These are phyloP conservation scores for Boleophthalmus pectinirostris DNA, from an alignment of 2,113 vertebrate species.

Conservation along the genomic window DNA sequence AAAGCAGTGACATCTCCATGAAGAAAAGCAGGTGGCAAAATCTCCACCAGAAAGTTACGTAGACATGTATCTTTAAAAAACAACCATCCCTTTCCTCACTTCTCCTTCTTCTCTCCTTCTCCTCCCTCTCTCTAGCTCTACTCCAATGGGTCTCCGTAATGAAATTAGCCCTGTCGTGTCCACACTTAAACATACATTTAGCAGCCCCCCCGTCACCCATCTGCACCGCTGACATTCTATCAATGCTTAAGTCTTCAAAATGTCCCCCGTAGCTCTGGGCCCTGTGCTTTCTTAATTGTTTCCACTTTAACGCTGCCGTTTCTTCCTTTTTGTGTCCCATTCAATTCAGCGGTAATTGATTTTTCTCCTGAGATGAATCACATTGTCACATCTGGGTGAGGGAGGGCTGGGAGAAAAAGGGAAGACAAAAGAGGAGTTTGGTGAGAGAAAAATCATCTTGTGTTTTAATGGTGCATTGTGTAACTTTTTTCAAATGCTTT, in stretches of 20 bases:
- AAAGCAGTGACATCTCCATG: too few relatives aligned
- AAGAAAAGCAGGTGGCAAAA: too few relatives aligned
- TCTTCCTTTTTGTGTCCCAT: not conserved
- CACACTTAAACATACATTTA: conserved; percentile 7
- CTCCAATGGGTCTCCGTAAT: conserved; percentile 19
- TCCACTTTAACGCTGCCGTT: not conserved
- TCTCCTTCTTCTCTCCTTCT: not conserved
- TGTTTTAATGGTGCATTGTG: not conserved
- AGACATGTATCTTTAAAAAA: not conserved
- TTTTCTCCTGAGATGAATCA: conserved; percentile 4
- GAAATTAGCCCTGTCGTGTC: not conserved
- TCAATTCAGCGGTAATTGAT: conserved; percentile 5
- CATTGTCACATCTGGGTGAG: not conserved
- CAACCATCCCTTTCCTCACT: not conserved
- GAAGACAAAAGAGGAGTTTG: conserved; percentile 2
- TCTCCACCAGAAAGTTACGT: not conserved
- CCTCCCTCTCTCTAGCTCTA: conserved; percentile 6
- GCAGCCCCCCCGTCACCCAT: not conserved
- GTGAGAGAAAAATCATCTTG: not conserved
- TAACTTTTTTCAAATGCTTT: too few relatives aligned
- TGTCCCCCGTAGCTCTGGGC: not conserved
- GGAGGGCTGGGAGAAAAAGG: conserved; percentile 10
- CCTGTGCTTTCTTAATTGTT: not conserved
- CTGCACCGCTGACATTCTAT: conserved; percentile 9
- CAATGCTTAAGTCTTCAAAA: not conserved